A percentile compares a stretch with the other conserved stretches of the same genome.
Conservation (phyloP, 2,113 vertebrate genomes). For the Aphyosemion australe region DNA sequence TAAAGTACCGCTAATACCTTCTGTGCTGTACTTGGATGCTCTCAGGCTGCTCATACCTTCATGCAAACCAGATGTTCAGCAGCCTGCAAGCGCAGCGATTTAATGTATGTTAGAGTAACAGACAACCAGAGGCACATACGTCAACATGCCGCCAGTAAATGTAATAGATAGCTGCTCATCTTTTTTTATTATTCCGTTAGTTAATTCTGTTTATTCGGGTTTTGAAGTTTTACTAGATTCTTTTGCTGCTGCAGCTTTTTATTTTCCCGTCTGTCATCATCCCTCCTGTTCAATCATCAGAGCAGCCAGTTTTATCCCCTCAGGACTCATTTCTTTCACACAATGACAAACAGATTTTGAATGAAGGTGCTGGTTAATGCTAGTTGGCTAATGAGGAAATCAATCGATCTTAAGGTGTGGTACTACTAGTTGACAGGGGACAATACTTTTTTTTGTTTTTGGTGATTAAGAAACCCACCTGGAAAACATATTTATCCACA, state of each 20-base stretch:
- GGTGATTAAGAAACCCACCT: conserved; percentile 70
- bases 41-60: conserved; percentile 85
- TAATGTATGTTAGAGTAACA: conserved; percentile 45
- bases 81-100: conserved; percentile 41
- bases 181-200: neutral
- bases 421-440: conserved; percentile 22
- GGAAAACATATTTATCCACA: conserved; percentile 68
- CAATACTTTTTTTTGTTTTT: conserved; percentile 25
- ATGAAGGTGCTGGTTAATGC: conserved; percentile 56
- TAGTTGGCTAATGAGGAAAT: conserved; percentile 69
- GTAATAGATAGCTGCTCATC: conserved; percentile 32
- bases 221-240: conserved; percentile 31
- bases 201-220: conserved; percentile 13
- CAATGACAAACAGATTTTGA: conserved; percentile 74
- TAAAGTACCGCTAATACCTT: conserved; percentile 96
- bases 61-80: conserved; percentile 90
- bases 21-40: conserved; percentile 89
- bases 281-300: conserved; percentile 50
- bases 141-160: conserved; percentile 34
- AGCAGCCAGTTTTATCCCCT: conserved; percentile 53
- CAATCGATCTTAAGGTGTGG: conserved; percentile 66
- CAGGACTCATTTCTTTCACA: conserved; percentile 69
- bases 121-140: conserved; percentile 32
- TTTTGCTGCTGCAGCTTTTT: conserved; percentile 42
- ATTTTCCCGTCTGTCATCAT: conserved; percentile 55